phyloP scores from a whole-genome alignment of 2,113 vertebrate genomes.

The Sturnus vulgaris region DNA sequence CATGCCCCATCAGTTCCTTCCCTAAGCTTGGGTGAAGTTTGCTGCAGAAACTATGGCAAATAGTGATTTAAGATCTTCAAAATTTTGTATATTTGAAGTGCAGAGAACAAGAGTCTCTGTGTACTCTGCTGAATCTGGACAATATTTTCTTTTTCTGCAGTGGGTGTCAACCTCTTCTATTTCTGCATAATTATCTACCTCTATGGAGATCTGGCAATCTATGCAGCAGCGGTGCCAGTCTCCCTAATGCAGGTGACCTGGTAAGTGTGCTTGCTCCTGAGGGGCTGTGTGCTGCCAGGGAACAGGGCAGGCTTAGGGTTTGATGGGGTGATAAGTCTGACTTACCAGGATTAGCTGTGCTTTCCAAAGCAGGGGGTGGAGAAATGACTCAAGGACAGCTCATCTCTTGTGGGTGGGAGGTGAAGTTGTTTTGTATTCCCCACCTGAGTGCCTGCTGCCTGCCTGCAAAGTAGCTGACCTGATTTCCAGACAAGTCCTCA shows the following conservation, averaged over 20 bases:
- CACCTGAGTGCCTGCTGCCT: not conserved
- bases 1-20: accelerated
- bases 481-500: not conserved
- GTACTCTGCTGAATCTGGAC: not conserved
- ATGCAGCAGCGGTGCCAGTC: slow-evolving; percentile 92
- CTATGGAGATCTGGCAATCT: slow-evolving; percentile 97
- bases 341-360: not conserved
- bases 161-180: slow-evolving; percentile 98
- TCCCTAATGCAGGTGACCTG: slow-evolving; percentile 96
- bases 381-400: not conserved
- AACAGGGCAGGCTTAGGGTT: not conserved
- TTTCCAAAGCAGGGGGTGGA: not conserved
- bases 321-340: not conserved
- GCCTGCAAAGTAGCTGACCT: not conserved
- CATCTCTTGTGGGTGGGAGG: not conserved
- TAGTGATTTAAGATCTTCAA: not conserved
- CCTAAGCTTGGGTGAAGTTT: not conserved
- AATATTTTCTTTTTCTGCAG: slow-evolving; percentile 71
- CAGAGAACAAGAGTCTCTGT: not conserved
- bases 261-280: slow-evolving; percentile 73
- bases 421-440: not conserved
- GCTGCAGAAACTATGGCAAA: not conserved
- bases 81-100: not conserved
- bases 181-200: slow-evolving; percentile 98
- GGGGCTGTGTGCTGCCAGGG: not conserved